These are phyloP conservation scores for Agrotis puta DNA, from an alignment of 2,888 invertebrate genomes.

Conservation along the genomic window DNA sequence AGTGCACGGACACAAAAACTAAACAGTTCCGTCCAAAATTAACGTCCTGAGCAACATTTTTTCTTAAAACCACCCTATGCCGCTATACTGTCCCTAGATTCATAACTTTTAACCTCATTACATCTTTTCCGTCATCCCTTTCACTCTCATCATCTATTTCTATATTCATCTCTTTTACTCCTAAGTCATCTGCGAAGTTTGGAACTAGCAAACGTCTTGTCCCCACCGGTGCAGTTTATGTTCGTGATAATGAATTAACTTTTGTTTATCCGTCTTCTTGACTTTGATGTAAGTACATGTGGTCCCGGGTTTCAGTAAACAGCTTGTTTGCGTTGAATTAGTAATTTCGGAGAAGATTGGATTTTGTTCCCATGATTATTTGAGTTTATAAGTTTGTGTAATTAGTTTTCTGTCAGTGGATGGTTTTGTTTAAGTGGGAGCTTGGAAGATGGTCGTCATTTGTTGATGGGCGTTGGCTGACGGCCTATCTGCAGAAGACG, in stretches of 20 bases:
- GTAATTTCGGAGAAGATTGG: constrained; percentile 50
- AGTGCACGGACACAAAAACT: constrained; percentile 8
- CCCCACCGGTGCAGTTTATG: constrained; percentile 69
- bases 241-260: constrained; percentile 69
- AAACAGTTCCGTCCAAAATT: constrained; percentile 13
- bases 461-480: background rate
- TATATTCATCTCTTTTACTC: constrained; percentile 45
- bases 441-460: constrained; percentile 17
- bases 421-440: constrained; percentile 1
- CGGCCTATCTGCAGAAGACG: too few relatives aligned
- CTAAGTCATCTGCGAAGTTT: constrained; percentile 55
- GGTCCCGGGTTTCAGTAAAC: constrained; percentile 43
- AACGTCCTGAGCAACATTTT: constrained; percentile 39
- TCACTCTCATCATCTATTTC: constrained; percentile 14
- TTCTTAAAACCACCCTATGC: constrained; percentile 43
- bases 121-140: constrained; percentile 29
- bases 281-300: constrained; percentile 57
- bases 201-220: constrained; percentile 53
- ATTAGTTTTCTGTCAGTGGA: constrained; percentile 25
- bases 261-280: constrained; percentile 68
- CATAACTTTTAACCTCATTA: constrained; percentile 64
- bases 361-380: constrained; percentile 44
- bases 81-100: constrained; percentile 57
- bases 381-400: constrained; percentile 35
- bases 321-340: constrained; percentile 59